Evolutionary conservation across 1,140 invertebrate genomes (phyloP).

Genomic region (Araneus ventricosus): DNA sequence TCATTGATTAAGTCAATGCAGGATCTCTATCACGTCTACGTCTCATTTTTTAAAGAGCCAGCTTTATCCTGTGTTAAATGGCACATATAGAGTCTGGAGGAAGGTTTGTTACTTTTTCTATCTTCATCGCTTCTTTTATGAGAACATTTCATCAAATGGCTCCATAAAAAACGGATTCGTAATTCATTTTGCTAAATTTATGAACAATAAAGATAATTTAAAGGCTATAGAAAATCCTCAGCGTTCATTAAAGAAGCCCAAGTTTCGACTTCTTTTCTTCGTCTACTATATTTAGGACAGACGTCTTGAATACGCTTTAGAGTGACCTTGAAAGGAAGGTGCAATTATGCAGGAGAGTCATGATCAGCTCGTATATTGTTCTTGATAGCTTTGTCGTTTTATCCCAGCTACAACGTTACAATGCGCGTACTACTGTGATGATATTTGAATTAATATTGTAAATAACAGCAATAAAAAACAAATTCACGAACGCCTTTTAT

Average conservation of each 20-base stretch:
- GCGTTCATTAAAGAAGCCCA: not conserved
- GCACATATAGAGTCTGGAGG: not conserved
- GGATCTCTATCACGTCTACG: no score
- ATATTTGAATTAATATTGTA: no score
- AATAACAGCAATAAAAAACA: no score
- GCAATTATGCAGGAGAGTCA: not conserved
- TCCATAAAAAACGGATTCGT: conserved; percentile 11
- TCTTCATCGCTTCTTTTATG: not conserved
- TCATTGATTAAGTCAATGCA: no score
- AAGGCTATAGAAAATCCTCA: not conserved
- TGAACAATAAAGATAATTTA: conserved; percentile 35
- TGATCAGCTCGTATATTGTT: no score
- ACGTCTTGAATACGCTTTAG: not conserved
- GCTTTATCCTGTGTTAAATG: no score
- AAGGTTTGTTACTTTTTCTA: not conserved
- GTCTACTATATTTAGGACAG: not conserved
- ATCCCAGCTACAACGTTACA: no score
- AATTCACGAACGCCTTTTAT: no score
- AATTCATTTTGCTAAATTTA: conserved; percentile 16
- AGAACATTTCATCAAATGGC: conserved; percentile 23
- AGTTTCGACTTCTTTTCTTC: not conserved
- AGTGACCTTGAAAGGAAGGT: conserved; percentile 23
- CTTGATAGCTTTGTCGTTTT: no score
- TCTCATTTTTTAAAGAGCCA: no score
- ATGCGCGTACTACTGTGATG: no score